phyloP scores from a whole-genome alignment of 2,888 invertebrate species.

The Mylabris sibirica region DNA sequence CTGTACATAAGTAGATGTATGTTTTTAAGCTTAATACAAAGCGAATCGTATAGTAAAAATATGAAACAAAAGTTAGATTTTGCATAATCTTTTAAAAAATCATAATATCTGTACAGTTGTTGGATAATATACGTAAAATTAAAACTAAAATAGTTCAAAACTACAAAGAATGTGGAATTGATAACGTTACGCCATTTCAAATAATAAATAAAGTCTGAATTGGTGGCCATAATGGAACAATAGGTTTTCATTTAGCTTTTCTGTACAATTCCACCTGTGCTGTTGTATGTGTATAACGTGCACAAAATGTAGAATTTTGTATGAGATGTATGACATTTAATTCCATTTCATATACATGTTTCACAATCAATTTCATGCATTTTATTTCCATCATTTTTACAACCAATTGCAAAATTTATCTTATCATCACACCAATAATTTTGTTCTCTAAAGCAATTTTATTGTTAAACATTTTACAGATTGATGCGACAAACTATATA shows the following conservation, averaged over 20 bases:
- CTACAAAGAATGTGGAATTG: not conserved
- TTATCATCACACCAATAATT: not conserved
- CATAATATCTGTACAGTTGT: not conserved
- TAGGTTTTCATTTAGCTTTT: slow-evolving; percentile 43
- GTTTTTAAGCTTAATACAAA: not conserved
- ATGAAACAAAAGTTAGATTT: not conserved
- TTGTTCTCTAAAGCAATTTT: not conserved
- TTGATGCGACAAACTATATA: not conserved
- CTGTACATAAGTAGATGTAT: not conserved
- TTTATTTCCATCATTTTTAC: not conserved
- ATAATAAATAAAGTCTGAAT: not conserved
- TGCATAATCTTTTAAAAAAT: not conserved
- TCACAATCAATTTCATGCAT: slow-evolving; percentile 11
- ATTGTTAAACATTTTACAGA: not conserved
- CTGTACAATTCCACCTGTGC: slow-evolving; percentile 43
- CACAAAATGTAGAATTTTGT: slow-evolving; percentile 37
- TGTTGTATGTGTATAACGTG: slow-evolving; percentile 37
- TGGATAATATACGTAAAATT: not conserved
- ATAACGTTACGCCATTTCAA: not conserved
- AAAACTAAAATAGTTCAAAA: not conserved
- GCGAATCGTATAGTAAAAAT: not conserved
- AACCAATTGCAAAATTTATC: not conserved
- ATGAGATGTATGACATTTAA: slow-evolving; percentile 42
- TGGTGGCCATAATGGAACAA: slow-evolving; percentile 25
- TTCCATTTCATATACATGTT: slow-evolving; percentile 38